These are phyloP conservation scores for Cacoxenus indagator DNA, from an alignment of 2,888 invertebrate genomes.

Conservation along the genomic window DNA sequence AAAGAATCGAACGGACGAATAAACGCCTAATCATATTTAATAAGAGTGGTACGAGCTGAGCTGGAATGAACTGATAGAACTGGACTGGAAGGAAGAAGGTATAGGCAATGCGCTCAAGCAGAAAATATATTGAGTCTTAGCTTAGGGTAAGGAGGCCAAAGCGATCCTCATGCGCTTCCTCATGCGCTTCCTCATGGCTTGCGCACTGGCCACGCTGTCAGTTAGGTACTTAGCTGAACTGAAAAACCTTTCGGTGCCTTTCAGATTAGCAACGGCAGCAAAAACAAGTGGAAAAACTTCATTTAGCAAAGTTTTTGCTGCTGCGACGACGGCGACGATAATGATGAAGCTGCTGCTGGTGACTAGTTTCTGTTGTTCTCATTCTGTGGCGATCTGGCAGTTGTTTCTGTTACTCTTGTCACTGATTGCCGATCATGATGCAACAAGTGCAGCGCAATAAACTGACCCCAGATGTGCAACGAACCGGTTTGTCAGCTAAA, in stretches of 20 bases:
- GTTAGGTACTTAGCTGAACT: constrained; percentile 4
- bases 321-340: neutral
- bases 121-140: too few relatives aligned
- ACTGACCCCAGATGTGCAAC: constrained; percentile 56
- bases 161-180: neutral
- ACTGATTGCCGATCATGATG: constrained; percentile 43
- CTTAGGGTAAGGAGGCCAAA: too few relatives aligned
- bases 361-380: neutral
- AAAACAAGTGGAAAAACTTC: constrained; percentile 17
- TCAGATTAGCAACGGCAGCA: neutral
- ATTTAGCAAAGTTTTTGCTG: constrained; percentile 12
- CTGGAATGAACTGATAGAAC: neutral
- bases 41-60: constrained; percentile 43
- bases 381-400: neutral
- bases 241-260: neutral
- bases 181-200: neutral
- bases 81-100: constrained; percentile 22
- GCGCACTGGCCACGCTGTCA: neutral
- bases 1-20: neutral
- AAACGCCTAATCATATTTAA: constrained; percentile 61
- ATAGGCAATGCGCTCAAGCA: constrained; percentile 4
- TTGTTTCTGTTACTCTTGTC: neutral
- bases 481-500: constrained; percentile 49
- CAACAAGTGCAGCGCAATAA: constrained; percentile 52
- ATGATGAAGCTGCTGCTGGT: constrained; percentile 22